Conservation (phyloP, 1,140 invertebrate species). For the Drosophila sulfurigaster region DNA sequence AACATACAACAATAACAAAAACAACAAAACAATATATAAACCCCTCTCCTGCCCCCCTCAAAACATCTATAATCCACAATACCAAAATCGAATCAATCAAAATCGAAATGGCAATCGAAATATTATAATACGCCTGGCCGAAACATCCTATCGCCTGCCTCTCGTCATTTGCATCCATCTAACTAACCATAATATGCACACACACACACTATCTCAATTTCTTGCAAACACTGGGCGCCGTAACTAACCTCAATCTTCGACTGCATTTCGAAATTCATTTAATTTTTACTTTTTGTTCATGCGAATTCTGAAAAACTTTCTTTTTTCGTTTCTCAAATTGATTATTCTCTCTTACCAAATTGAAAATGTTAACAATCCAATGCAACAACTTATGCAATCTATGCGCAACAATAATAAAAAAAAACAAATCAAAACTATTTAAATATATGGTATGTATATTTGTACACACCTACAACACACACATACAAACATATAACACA, state of each 20-base stretch:
- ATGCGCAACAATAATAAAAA: conserved; percentile 56
- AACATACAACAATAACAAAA: conserved; percentile 66
- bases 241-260: conserved; percentile 28
- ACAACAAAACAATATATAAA: conserved; percentile 35
- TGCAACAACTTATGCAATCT: conserved; percentile 56
- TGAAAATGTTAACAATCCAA: conserved; percentile 29
- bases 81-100: conserved; percentile 25
- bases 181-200: conserved; percentile 41
- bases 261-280: conserved; percentile 39
- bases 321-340: conserved; percentile 71
- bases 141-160: conserved; percentile 39
- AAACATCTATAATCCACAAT: conserved; percentile 10
- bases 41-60: conserved; percentile 6
- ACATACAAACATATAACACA: conserved; percentile 26
- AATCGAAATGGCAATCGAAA: conserved; percentile 48
- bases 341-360: conserved; percentile 42
- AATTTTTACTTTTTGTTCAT: conserved; percentile 37
- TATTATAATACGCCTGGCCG: conserved; percentile 48
- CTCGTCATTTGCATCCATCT: conserved; percentile 63
- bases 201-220: conserved; percentile 27
- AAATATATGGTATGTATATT: conserved; percentile 80
- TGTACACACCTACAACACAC: conserved; percentile 58
- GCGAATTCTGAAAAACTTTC: conserved; percentile 62
- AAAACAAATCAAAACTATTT: conserved; percentile 32
- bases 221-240: conserved; percentile 29